Conservation (phyloP, 2,113 vertebrate genomes). For the Cavia aperea region DNA sequence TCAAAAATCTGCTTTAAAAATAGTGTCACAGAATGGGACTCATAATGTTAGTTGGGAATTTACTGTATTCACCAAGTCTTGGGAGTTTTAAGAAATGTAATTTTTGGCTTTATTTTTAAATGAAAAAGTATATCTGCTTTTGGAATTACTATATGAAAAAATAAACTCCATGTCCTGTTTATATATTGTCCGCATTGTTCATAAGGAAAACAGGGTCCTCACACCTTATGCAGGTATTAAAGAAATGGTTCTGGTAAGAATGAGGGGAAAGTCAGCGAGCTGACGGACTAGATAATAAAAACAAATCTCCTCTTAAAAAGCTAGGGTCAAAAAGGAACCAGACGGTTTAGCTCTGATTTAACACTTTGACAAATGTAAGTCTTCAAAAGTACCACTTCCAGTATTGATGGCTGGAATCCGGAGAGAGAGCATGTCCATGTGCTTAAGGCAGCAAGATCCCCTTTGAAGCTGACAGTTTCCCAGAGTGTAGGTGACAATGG, state of each 20-base stretch:
- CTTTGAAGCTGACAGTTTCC: not conserved
- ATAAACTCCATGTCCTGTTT: not conserved
- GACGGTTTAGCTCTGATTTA: not conserved
- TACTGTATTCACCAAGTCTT: not conserved
- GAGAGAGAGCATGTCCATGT: no score
- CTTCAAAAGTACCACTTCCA: not conserved
- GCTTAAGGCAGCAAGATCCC: not conserved
- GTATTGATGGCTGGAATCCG: no score
- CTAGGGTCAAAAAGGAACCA: not conserved
- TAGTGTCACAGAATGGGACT: not conserved
- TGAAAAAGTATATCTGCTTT: not conserved
- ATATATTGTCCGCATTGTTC: not conserved
- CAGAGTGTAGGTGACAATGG: not conserved
- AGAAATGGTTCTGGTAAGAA: not conserved
- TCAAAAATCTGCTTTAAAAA: not conserved
- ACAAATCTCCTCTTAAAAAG: not conserved
- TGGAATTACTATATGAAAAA: not conserved
- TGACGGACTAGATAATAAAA: not conserved
- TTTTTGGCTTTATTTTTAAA: not conserved
- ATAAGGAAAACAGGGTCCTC: not conserved
- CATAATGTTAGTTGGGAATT: not conserved
- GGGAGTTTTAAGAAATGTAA: not conserved
- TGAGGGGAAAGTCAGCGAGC: not conserved
- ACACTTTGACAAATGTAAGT: not conserved
- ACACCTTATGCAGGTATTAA: not conserved